Evolutionary conservation across 2,113 vertebrate species (phyloP), one percentile per base, ranked within the genome.

Genomic region (Lucifuga dentata): DNA sequence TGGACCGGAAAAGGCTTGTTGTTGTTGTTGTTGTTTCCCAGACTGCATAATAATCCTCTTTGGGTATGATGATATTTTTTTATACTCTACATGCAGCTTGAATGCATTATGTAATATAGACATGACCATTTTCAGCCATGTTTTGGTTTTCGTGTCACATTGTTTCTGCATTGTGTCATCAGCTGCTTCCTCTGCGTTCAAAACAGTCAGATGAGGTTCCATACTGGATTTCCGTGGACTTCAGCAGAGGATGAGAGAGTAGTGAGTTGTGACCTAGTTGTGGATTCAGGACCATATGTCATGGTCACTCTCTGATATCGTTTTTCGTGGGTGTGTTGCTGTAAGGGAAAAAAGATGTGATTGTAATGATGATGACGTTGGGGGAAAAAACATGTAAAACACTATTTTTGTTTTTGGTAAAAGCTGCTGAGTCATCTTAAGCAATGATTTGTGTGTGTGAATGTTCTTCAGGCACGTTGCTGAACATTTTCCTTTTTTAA

Each of bases 401-500:
- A 87, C 86, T 90, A 85, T 60, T 77, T 61, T 78, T 66, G 40
- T 71, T 66, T 29, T 62, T 58, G 50, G 71, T 33, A 74, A 41
- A 81, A 72, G 83, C 80, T 86, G 81, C 84, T 85, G 83, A 69
- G 58, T 61, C 16, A 46, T 7, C 44, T 35, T 35, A 61, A 46
- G 19, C 13, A 10, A 38, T 17, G 44, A 20, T 50, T 46, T 49
- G 45, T 32, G 39, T 32, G 38, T 26, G 35, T 32, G 32, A 6
- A 21, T 68, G 44, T 73, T 67, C 45, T 50, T 70, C 26, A 79
- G 68, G 67, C 52, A 72, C 50, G 12, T 32, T 66, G 61, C 53
- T 78, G 72, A 78, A 67, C 56, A 16, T 76, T 76, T 79, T 79
- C 55, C 15, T 64, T 69, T 60, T 69, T 87, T 88, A 89, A 90